Percentiles rank a stretch among this genome's conserved stretches.
These are phyloP conservation scores for Tricholauxania praeusta DNA, from an alignment of 2,888 invertebrate species.

Conservation along the genomic window DNA sequence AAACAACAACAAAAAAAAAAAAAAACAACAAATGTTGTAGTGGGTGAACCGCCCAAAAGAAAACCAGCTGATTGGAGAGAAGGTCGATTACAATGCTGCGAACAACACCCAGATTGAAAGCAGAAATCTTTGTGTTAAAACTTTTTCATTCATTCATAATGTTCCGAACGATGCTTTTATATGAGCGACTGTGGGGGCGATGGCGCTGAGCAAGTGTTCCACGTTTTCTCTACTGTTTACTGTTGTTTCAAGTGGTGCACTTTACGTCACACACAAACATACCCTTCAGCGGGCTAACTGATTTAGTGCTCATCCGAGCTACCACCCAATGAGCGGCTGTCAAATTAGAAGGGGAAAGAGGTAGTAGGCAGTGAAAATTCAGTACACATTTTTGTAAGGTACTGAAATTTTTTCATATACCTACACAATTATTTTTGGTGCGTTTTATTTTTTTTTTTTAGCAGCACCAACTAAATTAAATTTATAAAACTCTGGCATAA, in stretches of 20 bases:
- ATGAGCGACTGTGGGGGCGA: conserved; percentile 7
- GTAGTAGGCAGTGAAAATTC: no score
- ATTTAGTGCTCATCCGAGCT: no score
- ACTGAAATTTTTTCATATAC: conserved; percentile 12
- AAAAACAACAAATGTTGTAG: not conserved
- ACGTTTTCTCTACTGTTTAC: conserved; percentile 1
- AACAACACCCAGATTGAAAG: not conserved
- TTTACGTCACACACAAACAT: conserved; percentile 9
- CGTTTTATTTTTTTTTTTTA: conserved; percentile 9
- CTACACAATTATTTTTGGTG: not conserved
- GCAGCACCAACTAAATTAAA: conserved; percentile 20
- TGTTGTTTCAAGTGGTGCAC: conserved; percentile 8
- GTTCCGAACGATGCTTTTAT: not conserved
- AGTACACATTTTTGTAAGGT: not conserved
- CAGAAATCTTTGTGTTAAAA: not conserved
- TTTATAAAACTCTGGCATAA: not conserved
- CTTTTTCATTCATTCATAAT: conserved; percentile 16
- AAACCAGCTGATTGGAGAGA: conserved; percentile 1
- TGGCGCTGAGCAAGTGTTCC: not conserved
- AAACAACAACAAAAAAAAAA: conserved; percentile 14
- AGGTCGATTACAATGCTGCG: not conserved
- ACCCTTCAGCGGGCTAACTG: no score
- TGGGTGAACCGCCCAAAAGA: not conserved
- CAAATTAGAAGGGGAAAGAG: not conserved
- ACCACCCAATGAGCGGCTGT: no score